Evolutionary conservation across 1,140 invertebrate genomes (phyloP).

Genomic region (Orchestia grillus): DNA sequence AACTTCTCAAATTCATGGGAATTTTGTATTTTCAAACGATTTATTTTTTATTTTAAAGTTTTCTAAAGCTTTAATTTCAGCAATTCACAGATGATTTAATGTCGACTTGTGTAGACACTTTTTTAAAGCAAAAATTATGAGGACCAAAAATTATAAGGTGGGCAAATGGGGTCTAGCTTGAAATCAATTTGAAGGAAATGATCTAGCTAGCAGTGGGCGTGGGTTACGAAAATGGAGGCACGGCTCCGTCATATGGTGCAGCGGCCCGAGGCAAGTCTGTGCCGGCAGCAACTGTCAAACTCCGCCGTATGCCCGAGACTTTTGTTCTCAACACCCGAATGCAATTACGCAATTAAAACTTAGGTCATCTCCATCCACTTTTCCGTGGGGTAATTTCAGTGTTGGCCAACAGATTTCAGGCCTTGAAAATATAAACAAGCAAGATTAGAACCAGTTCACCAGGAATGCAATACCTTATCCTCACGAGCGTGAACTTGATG

Average conservation of each 20-base stretch:
- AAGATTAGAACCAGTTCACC: neutral
- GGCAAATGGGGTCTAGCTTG: no score
- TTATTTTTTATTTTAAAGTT: no score
- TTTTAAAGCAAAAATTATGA: no score
- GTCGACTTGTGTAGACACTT: no score
- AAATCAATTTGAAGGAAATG: neutral
- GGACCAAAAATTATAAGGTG: no score
- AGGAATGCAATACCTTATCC: neutral
- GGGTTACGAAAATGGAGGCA: neutral
- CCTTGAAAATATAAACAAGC: neutral
- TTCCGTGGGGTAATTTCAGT: neutral
- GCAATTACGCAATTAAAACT: conserved; percentile 1
- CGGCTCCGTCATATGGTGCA: neutral
- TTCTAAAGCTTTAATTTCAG: no score
- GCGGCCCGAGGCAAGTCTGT: neutral
- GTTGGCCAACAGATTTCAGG: neutral
- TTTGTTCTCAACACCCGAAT: neutral
- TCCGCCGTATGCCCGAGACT: neutral
- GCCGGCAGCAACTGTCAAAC: neutral
- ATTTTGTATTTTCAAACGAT: no score
- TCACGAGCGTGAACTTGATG: neutral
- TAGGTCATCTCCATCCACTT: neutral
- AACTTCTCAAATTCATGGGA: no score
- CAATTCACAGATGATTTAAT: no score
- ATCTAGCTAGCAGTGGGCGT: neutral